A percentile compares a stretch with the other conserved stretches of the same genome.
phyloP scores from a whole-genome alignment of 2,888 invertebrate genomes.

The Cyrtodaria siliqua region DNA sequence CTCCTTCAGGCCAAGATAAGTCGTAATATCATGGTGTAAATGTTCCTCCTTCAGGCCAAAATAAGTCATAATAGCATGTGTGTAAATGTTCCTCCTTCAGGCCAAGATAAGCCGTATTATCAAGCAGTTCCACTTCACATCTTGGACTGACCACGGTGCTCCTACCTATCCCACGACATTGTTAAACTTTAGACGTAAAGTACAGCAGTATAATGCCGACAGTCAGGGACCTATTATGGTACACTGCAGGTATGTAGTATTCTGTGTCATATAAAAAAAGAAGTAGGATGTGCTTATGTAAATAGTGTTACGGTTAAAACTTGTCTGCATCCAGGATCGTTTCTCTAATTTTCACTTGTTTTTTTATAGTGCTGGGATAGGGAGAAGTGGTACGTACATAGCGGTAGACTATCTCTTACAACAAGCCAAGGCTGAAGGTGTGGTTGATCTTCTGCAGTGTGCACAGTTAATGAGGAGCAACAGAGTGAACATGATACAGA shows the following conservation, averaged over 20 bases:
- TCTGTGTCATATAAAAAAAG: too few relatives aligned
- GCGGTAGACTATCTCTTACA: slow-evolving; percentile 83
- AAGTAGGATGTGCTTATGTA: too few relatives aligned
- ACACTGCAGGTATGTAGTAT: slow-evolving; percentile 82
- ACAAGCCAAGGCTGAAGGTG: slow-evolving; percentile 81
- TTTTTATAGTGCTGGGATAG: slow-evolving; percentile 84
- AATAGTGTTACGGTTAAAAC: too few relatives aligned
- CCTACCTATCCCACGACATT: slow-evolving; percentile 80
- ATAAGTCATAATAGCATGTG: too few relatives aligned
- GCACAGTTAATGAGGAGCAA: slow-evolving; percentile 83
- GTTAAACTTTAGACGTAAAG: slow-evolving; percentile 78
- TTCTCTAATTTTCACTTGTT: too few relatives aligned
- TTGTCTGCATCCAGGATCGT: background rate
- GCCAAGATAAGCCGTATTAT: slow-evolving; percentile 75
- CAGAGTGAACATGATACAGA: slow-evolving; percentile 85
- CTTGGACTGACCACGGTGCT: slow-evolving; percentile 83
- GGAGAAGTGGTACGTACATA: slow-evolving; percentile 84
- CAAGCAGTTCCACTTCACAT: slow-evolving; percentile 82
- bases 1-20: too few relatives aligned
- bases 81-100: too few relatives aligned
- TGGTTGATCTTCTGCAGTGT: slow-evolving; percentile 81
- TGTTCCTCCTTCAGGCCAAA: too few relatives aligned
- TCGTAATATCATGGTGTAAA: too few relatives aligned
- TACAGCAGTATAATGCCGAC: slow-evolving; percentile 78
- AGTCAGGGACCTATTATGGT: slow-evolving; percentile 77